A percentile compares a stretch with the other conserved stretches of the same genome.
Conservation (phyloP, 2,113 vertebrate species). For the Cervus canadensis region DNA sequence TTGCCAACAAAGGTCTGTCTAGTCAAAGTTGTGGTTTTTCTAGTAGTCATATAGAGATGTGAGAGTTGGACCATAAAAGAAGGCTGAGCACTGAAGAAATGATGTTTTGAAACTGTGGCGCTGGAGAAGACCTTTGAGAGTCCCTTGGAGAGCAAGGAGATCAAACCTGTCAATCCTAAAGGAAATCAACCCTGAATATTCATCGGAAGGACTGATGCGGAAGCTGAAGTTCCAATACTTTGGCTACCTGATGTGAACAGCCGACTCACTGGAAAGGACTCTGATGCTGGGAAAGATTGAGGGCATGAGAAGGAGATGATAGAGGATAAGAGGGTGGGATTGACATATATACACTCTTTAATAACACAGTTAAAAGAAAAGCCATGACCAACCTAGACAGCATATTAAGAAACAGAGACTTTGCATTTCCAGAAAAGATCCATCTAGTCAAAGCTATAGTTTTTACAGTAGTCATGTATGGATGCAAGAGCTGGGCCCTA, state of each 20-base stretch:
- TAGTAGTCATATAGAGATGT: background rate
- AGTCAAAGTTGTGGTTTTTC: background rate
- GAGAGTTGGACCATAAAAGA: background rate
- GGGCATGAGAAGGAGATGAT: background rate
- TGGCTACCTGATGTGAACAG: background rate
- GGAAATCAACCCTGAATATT: background rate
- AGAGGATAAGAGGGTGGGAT: background rate
- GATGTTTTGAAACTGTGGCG: background rate
- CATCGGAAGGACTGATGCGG: background rate
- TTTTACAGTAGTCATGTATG: background rate
- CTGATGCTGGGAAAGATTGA: background rate
- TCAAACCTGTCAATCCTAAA: background rate
- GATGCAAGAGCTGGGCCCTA: background rate
- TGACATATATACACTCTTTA: background rate
- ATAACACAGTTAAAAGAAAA: background rate
- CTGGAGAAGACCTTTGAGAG: background rate
- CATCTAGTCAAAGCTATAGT: background rate
- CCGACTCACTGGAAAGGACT: background rate
- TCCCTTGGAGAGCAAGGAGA: background rate
- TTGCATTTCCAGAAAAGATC: background rate
- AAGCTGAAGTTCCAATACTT: background rate
- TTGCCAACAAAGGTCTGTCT: background rate
- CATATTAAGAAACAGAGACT: background rate
- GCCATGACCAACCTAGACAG: background rate
- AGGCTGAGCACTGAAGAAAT: background rate